A percentile compares a stretch with the other conserved stretches of the same genome.
phyloP scores from a whole-genome alignment of 2,888 invertebrate species.

The Drosophila siamana region DNA sequence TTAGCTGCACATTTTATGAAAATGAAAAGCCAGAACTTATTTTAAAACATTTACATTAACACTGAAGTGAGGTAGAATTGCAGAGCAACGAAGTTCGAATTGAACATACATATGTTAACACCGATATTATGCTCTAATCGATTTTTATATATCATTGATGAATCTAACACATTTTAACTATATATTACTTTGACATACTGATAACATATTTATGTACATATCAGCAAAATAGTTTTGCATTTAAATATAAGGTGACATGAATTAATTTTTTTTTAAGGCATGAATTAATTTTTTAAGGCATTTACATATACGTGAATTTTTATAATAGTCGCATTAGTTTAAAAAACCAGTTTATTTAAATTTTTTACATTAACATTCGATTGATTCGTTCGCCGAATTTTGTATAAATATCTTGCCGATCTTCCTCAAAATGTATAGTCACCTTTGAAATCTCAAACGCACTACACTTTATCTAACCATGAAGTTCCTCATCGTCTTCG shows the following conservation, averaged over 20 bases:
- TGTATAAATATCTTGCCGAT: conserved; percentile 14
- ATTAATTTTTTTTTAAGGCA: conserved; percentile 9
- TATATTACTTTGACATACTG: background rate
- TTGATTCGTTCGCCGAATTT: background rate
- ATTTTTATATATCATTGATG: no score
- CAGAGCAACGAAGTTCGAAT: background rate
- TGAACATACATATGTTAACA: background rate
- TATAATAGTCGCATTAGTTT: background rate
- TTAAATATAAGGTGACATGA: background rate
- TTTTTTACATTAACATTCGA: background rate
- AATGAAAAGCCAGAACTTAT: no score
- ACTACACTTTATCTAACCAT: conserved; percentile 36
- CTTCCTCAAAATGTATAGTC: conserved; percentile 17
- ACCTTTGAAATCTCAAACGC: conserved; percentile 33
- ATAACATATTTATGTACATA: background rate
- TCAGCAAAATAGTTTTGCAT: conserved; percentile 1
- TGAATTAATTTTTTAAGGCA: background rate
- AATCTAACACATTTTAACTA: background rate
- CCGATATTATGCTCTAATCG: background rate
- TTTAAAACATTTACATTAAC: background rate
- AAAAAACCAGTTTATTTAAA: conserved; percentile 18
- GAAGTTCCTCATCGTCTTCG: conserved; percentile 72
- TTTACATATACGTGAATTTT: conserved; percentile 13
- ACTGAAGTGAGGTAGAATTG: background rate
- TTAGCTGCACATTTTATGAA: no score